phyloP scores from a whole-genome alignment of 2,888 invertebrate genomes.

The Omphaloscelis lunosa region DNA sequence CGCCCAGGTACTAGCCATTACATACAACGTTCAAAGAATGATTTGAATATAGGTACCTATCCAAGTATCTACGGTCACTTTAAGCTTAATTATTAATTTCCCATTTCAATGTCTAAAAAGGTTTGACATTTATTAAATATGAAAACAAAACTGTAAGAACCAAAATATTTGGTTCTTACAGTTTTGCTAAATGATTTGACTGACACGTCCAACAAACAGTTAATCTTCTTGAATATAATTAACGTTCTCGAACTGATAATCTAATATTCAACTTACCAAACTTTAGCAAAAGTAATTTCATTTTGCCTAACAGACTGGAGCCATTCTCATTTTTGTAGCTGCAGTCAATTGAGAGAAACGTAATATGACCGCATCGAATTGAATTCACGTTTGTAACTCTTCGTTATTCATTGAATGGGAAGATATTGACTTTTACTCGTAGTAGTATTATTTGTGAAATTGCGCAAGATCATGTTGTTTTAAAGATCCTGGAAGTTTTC shows the following conservation, averaged over 20 bases:
- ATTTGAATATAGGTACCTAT: neutral
- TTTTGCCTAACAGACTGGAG: neutral
- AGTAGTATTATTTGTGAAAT: neutral
- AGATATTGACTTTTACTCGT: slow-evolving; percentile 7
- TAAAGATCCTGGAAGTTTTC: neutral
- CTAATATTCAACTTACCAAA: neutral
- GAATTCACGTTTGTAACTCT: slow-evolving; percentile 17
- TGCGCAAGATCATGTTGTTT: neutral
- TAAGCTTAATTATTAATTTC: neutral
- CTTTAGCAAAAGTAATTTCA: neutral
- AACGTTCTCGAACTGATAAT: neutral
- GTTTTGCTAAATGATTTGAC: neutral
- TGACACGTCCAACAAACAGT: neutral
- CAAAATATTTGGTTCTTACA: no score
- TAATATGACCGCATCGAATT: slow-evolving; percentile 15
- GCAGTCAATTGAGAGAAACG: slow-evolving; percentile 8
- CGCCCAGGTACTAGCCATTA: no score
- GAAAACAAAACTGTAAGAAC: neutral
- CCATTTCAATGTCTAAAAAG: neutral
- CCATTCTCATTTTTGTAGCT: neutral
- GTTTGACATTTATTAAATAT: neutral
- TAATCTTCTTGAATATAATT: neutral
- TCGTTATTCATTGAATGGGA: slow-evolving; percentile 1
- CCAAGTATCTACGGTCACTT: no score
- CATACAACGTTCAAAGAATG: neutral